Percentiles rank a stretch among this genome's conserved stretches.
These are phyloP conservation scores for Polia nebulosa DNA, from an alignment of 2,888 invertebrate genomes.

Conservation along the genomic window DNA sequence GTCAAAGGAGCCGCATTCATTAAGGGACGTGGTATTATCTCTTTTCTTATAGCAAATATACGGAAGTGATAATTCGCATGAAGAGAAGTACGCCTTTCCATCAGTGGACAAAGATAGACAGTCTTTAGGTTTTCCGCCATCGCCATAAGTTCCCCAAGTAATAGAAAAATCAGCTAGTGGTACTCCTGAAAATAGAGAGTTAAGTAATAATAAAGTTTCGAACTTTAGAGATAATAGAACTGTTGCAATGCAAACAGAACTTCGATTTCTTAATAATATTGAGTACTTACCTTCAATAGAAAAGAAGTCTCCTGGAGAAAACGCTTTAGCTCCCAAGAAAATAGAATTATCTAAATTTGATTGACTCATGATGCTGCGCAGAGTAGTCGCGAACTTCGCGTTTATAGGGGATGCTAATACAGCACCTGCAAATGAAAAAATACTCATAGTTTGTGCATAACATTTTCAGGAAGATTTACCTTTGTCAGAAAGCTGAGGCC, in stretches of 20 bases:
- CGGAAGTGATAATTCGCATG: not conserved
- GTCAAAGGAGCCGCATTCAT: slow-evolving; percentile 17
- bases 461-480: too few species aligned
- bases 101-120: not conserved
- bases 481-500: too few species aligned
- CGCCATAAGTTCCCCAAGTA: not conserved
- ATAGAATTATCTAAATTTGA: not conserved
- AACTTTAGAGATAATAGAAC: not conserved
- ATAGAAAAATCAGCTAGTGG: slow-evolving; percentile 13
- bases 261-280: too few species aligned
- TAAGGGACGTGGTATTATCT: slow-evolving; percentile 2
- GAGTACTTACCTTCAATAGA: slow-evolving; percentile 4
- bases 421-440: not conserved
- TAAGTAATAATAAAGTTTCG: not conserved
- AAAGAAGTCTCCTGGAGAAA: not conserved
- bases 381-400: not conserved
- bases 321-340: not conserved
- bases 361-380: not conserved
- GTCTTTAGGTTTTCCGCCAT: not conserved
- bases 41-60: slow-evolving; percentile 21
- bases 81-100: slow-evolving; percentile 3
- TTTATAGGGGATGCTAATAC: slow-evolving; percentile 8
- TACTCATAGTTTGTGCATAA: too few species aligned
- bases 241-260: too few species aligned
- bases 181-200: slow-evolving; percentile 8